A percentile compares a stretch with the other conserved stretches of the same genome.
phyloP scores from a whole-genome alignment of 2,888 invertebrate genomes.

The Tetranychus piercei region DNA sequence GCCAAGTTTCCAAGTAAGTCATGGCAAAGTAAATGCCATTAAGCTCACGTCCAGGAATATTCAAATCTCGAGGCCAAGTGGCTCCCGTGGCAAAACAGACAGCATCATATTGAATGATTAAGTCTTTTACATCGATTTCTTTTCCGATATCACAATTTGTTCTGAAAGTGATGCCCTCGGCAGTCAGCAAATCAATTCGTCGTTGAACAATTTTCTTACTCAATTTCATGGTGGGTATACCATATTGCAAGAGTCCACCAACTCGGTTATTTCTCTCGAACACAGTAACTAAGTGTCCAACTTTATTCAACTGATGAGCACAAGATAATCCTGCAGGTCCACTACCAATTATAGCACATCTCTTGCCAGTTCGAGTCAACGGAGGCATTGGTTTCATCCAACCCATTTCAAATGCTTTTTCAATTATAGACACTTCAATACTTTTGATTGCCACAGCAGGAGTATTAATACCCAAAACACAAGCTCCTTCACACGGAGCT shows the following conservation, averaged over 20 bases:
- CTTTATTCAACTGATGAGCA: slow-evolving; percentile 89
- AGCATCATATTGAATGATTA: slow-evolving; percentile 52
- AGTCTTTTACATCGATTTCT: slow-evolving; percentile 54
- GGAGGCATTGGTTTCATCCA: slow-evolving; percentile 76
- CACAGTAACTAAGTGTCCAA: slow-evolving; percentile 85
- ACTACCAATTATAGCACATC: slow-evolving; percentile 74
- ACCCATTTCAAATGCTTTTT: slow-evolving; percentile 87
- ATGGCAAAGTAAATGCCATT: slow-evolving; percentile 92
- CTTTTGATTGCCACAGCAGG: slow-evolving; percentile 96
- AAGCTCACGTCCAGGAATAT: slow-evolving; percentile 56
- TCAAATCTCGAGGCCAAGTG: slow-evolving; percentile 78
- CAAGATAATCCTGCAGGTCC: slow-evolving; percentile 80
- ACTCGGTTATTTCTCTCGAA: slow-evolving; percentile 88
- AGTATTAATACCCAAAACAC: slow-evolving; percentile 83
- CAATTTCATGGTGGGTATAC: slow-evolving; percentile 97
- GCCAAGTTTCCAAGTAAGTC: slow-evolving; percentile 90
- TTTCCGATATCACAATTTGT: slow-evolving; percentile 76
- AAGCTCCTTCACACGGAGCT: slow-evolving; percentile 96
- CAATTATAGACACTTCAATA: slow-evolving; percentile 96
- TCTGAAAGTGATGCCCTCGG: slow-evolving; percentile 76
- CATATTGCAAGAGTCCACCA: slow-evolving; percentile 87
- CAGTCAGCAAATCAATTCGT: slow-evolving; percentile 61
- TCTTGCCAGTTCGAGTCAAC: slow-evolving; percentile 49
- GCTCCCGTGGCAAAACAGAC: slow-evolving; percentile 78
- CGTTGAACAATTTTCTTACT: slow-evolving; percentile 67